phyloP scores from a whole-genome alignment of 2,888 invertebrate genomes.

The Ochropacha duplaris region DNA sequence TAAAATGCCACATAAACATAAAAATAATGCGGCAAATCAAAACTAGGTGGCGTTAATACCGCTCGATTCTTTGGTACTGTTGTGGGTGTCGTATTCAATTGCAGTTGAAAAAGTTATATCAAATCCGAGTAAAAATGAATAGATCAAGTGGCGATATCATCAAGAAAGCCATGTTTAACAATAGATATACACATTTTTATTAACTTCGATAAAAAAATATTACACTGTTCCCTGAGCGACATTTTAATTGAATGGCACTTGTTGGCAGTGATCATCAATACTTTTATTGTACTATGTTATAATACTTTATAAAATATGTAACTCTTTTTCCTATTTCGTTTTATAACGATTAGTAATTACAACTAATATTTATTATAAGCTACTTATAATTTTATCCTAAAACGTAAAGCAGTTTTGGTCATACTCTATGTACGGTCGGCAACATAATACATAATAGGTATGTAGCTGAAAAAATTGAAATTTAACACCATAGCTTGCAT shows the following conservation, averaged over 20 bases:
- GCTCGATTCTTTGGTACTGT: background rate
- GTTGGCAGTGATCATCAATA: background rate
- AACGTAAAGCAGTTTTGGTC: background rate
- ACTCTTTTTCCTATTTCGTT: background rate
- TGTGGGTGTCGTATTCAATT: background rate
- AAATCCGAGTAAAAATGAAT: too few relatives aligned
- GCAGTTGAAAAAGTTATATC: too few relatives aligned
- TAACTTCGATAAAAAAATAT: background rate
- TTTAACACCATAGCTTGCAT: too few relatives aligned
- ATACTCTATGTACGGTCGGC: constrained; percentile 1
- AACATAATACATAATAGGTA: too few relatives aligned
- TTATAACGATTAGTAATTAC: background rate
- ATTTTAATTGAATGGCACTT: background rate
- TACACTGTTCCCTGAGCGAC: background rate
- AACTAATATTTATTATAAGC: background rate
- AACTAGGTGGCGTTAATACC: constrained; percentile 1
- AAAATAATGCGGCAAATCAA: background rate
- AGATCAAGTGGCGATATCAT: too few relatives aligned
- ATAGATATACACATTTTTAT: background rate
- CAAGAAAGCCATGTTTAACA: background rate
- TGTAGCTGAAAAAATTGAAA: too few relatives aligned
- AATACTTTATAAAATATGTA: background rate
- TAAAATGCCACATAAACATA: background rate
- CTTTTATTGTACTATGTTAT: background rate
- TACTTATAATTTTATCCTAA: background rate